Conservation (phyloP, 2,113 vertebrate genomes). For the Piliocolobus tephrosceles region DNA sequence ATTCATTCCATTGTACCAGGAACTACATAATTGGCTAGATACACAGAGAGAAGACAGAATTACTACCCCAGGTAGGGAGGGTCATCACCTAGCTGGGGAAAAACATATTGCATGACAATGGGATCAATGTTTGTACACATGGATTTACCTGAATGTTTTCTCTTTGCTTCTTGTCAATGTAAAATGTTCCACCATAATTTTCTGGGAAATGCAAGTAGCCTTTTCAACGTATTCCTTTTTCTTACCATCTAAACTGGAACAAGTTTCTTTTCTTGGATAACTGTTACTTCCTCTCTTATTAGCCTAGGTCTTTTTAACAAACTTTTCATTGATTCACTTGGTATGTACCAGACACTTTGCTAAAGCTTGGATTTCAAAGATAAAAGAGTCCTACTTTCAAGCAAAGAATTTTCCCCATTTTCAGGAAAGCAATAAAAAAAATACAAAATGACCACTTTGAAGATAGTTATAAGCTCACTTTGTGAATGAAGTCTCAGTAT, state of each 20-base stretch:
- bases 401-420: constrained; percentile 29
- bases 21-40: background rate
- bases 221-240: background rate
- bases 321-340: background rate
- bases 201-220: background rate
- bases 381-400: constrained; percentile 36
- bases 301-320: background rate
- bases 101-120: background rate
- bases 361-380: constrained; percentile 32
- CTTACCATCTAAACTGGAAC: background rate
- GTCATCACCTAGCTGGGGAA: background rate
- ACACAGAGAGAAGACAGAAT: background rate
- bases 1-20: background rate
- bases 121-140: background rate
- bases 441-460: background rate
- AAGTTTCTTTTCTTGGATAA: background rate
- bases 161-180: background rate
- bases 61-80: background rate
- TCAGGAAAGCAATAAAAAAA: constrained; percentile 24
- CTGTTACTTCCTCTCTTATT: background rate
- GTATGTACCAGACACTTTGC: background rate
- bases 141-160: background rate
- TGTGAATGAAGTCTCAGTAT: constrained; percentile 32
- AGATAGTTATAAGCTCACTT: constrained; percentile 6
- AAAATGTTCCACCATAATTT: background rate